phyloP scores from a whole-genome alignment of 2,113 vertebrate species.

The Odontesthes bonariensis region DNA sequence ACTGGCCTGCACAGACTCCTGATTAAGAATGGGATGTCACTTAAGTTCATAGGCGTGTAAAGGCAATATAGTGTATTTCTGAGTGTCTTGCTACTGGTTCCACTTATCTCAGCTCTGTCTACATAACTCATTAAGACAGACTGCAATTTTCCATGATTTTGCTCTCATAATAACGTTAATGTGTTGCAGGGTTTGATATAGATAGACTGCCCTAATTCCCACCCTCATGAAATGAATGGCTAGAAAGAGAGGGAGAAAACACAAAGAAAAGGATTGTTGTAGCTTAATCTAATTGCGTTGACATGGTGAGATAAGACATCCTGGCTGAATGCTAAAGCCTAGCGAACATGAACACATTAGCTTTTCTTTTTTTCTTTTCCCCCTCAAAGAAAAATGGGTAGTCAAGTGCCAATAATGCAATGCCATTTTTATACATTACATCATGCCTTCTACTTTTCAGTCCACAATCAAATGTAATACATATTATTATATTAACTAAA shows the following conservation, averaged over 20 bases:
- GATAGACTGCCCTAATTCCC: conserved; percentile 8
- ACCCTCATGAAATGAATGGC: conserved; percentile 5
- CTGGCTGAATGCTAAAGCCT: too few relatives aligned
- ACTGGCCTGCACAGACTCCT: too few relatives aligned
- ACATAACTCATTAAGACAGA: conserved; percentile 8
- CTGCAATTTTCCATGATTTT: conserved; percentile 23
- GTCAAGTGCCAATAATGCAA: too few relatives aligned
- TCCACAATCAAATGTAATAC: neutral
- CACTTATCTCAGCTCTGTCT: neutral
- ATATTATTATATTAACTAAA: too few relatives aligned
- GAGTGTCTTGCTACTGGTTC: neutral
- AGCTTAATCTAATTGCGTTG: conserved; percentile 1
- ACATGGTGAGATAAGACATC: conserved; percentile 3
- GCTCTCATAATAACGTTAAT: conserved; percentile 28
- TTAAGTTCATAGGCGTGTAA: too few relatives aligned
- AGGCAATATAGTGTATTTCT: too few relatives aligned
- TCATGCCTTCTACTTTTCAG: too few relatives aligned
- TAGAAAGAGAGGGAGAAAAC: neutral
- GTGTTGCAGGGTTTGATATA: conserved; percentile 25
- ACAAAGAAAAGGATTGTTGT: neutral
- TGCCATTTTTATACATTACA: too few relatives aligned
- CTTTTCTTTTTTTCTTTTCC: too few relatives aligned
- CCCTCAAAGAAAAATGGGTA: too few relatives aligned
- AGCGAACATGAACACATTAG: too few relatives aligned
- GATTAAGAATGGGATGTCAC: too few relatives aligned